Conservation (phyloP, 2,113 vertebrate genomes). For the Tricholaema leucomelas region DNA sequence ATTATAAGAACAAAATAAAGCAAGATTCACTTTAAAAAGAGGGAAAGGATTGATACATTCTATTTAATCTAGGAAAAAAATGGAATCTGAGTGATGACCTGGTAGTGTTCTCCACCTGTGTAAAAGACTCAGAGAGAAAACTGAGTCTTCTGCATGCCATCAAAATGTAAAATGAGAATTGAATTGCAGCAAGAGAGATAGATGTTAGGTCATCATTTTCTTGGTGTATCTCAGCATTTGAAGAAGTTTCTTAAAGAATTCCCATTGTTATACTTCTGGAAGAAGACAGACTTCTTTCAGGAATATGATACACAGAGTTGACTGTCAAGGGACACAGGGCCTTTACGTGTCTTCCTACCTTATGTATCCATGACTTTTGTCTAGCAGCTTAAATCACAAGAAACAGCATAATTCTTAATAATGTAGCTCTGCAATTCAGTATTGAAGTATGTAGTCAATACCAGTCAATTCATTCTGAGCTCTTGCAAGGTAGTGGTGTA, state of each 20-base stretch:
- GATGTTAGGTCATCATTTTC: neutral
- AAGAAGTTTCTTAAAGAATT: constrained; percentile 3
- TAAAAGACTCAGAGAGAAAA: neutral
- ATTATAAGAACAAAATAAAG: neutral
- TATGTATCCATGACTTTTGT: neutral
- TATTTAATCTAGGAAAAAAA: neutral
- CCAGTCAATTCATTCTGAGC: neutral
- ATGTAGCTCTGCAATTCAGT: neutral
- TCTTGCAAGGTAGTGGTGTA: neutral
- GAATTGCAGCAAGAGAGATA: neutral
- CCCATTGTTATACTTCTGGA: neutral
- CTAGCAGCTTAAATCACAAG: neutral
- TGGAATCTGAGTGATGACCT: neutral
- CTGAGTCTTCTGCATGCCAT: neutral
- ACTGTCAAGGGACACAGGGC: neutral
- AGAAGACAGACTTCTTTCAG: neutral
- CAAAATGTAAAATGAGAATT: neutral
- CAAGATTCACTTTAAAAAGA: neutral
- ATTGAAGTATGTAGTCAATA: neutral
- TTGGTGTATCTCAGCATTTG: neutral
- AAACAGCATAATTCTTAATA: neutral
- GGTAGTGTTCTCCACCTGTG: neutral
- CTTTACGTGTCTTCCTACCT: neutral
- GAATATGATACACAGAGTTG: neutral
- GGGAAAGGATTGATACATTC: neutral